Base-by-base conservation (phyloP, 2,888 invertebrate genomes). In the Nemotelus pantherinus region DNA sequence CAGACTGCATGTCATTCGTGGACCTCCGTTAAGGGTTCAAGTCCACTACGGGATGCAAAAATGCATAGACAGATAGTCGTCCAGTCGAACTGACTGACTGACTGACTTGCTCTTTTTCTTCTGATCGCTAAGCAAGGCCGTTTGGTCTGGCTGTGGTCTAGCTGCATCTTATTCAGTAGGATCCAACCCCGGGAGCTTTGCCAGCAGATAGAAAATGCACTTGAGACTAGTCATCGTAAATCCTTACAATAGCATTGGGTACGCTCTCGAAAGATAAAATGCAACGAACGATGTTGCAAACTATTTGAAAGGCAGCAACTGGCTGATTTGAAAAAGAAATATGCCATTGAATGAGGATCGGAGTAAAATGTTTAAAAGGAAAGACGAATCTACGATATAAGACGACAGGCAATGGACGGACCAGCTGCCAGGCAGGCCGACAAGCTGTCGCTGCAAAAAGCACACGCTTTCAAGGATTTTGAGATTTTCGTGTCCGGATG, bases 161-260 rank as follows among this genome's bases (percentile, higher is more conserved):
- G 5, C n/a, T 58, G 25, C 25, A n/a, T 58, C 58, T 58, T 58
- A n/a, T 58, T 7, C 10, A 25, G 4, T n/a, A 25, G 58, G n/a
- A 9, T 25, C 4, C 25, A 6, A 58, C 58, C 58, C 25, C 25
- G 5, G 58, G 25, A 25, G 58, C 58, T n/a, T 58, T 5, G 58
- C 25, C 25, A 10, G 7, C 9, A 58, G 58, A 58, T 58, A 58
- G 25, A 58, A 58, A 58, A 58, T 58, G 58, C 58, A 10, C 58
- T 58, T 58, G 58, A 58, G 58, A 58, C 58, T 58, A 6, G 58
- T 58, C 58, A 25, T 58, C 58, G 58, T 58, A 58, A 58, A 58
- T 58, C 58, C 58, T 58, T 58, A 58, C 58, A 58, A 58, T 58
- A 58, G n/a, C 10, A 10, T 5, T n/a, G 4, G 4, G 58, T 58